Evolutionary conservation across 2,888 invertebrate genomes (phyloP), one percentile per base, ranked within the genome.

Genomic region (Oegoconia quadripuncta): DNA sequence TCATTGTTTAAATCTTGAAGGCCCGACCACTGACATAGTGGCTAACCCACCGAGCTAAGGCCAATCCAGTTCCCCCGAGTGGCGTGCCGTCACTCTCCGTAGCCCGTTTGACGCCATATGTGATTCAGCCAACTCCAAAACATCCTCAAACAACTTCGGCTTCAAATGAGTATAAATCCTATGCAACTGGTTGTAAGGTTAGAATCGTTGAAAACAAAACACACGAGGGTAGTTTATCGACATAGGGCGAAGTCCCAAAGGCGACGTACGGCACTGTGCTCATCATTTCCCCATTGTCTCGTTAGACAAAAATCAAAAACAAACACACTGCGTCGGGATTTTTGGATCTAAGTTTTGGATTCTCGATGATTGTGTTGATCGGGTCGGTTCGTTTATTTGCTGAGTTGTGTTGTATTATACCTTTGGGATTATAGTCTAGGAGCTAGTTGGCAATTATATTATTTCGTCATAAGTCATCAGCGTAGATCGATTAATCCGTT

Each of bases 261-360:
- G 87, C 74, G 68, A 74, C 73, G 78, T 77, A 69, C 71, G 62
- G 74, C 74, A 66, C 79, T 69, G 74, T 72, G 80, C 83, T 87
- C 87, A 86, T 86, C 87, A 84, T 86, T 84, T 84, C 86, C 87
- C 87, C 81, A 87, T 87, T 87, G 87, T 86, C 84, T 86, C 84
- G 86, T 86, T 87, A 86, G 79, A 86, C 86, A 84, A 86, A 87
- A 87, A 87, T 86, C 84, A 86, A 86, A 86, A 83, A 84, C 83
- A 87, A 86, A 86, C 86, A 84, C 75, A 76, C 74, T 52, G 68
- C 64, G 65, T 63, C 52, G 72, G 77, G 82, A 82, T 84, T 84
- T 82, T 78, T 64, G 76, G 75, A 69, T 73, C 76, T 78, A 74
- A 80, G 77, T 79, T 67, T 29, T 62, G 63, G 68, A 81, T 75